Base-by-base conservation (phyloP, 2,888 invertebrate species). In the Rambutsinella grinnellia region DNA sequence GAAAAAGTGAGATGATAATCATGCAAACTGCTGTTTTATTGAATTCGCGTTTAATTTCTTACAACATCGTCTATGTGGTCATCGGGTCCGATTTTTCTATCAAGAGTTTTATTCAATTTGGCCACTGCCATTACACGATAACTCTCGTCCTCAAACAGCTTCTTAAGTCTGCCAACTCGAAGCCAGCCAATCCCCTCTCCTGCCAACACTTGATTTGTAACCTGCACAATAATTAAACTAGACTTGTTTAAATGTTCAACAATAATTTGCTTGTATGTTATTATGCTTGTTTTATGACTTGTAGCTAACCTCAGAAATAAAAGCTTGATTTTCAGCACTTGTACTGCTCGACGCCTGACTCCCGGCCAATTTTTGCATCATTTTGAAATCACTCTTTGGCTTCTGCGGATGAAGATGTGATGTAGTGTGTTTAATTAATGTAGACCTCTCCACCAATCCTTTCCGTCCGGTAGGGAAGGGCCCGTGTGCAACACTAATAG, bases 1-100 rank as follows among this genome's bases (percentile, higher is more conserved):
- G 57, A 79, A 77, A 61, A 72, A 63, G 6, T 24, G 6, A 56
- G 26, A 13, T 63, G 47, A 36, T 24, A 2, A 1, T 44, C 6
- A 17, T 56, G 3, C n/a, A 19, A 47, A 47, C 21, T 19, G 10
- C 17, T 49, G 8, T 6, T 62, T 19, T 47, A 23, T 62, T 47
- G 8, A 21, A 6, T 10, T 46, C 19, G 21, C 10, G 23, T 10
- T 57, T 17, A 57, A 21, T 10, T 23, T n/a, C 93, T 89, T 87
- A 98, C 98, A 89, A 98, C 95, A 89, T 99, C 99, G 85, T 98
- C 98, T 53, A 99, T 94, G 87, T 96, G 95, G 88, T 98, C 99
- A 86, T 96, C 96, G 0, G 96, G 95, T 62, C 96, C 94, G 74
- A 97, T 93, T 88, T 95, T 98, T 83, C 92, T 91, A 85, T 96